Percentiles rank a stretch among this genome's conserved stretches.
phyloP scores from a whole-genome alignment of 2,797 vertebrate species.

The Molossus molossus region DNA sequence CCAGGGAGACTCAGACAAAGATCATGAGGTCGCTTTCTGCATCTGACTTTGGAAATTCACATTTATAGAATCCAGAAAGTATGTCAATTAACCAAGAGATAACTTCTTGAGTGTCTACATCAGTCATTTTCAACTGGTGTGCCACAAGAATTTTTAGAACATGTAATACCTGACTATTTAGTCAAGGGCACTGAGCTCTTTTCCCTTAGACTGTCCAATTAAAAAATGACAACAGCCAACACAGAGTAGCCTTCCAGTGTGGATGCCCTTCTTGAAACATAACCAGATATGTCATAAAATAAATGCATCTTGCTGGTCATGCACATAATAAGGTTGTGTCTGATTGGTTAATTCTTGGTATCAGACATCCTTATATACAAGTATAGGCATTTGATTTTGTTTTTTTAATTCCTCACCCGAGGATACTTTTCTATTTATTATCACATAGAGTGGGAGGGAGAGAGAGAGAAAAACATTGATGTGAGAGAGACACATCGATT shows the following conservation, averaged over 20 bases:
- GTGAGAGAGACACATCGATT: no score
- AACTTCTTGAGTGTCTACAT: not conserved
- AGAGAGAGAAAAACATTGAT: no score
- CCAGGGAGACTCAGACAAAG: not conserved
- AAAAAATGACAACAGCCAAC: no score
- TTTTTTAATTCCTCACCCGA: no score
- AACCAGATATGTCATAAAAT: not conserved
- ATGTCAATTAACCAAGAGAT: not conserved
- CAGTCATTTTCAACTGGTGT: not conserved
- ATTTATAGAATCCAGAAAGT: not conserved
- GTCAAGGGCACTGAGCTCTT: no score
- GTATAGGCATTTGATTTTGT: not conserved
- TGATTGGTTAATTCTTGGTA: not conserved
- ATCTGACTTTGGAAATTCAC: not conserved
- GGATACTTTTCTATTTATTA: no score
- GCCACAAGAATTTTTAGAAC: no score
- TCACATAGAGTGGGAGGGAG: no score
- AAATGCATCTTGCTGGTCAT: not conserved
- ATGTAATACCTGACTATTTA: no score
- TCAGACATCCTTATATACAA: not conserved
- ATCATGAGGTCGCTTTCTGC: not conserved
- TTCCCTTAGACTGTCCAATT: no score
- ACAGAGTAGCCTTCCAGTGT: no score
- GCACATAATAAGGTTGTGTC: not conserved
- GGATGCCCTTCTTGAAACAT: no score